phyloP scores from a whole-genome alignment of 2,113 vertebrate genomes.

The Odocoileus hemionus region DNA sequence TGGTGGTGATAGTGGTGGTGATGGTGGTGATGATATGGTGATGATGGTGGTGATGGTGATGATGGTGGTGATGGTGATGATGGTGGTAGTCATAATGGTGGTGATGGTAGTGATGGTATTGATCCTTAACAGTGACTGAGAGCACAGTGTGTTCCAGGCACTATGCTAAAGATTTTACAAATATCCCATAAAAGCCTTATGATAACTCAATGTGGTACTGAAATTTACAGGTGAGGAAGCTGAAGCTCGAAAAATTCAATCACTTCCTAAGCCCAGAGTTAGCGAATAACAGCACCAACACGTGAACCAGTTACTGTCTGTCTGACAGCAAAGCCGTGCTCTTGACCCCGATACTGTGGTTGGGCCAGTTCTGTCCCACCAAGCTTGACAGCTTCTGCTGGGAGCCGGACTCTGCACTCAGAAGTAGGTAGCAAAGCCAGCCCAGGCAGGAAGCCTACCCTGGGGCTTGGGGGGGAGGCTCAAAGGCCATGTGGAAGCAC shows the following conservation, averaged over 20 bases:
- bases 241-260: neutral
- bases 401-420: neutral
- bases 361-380: neutral
- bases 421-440: neutral
- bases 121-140: neutral
- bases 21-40: too few relatives aligned
- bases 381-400: neutral
- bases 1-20: neutral
- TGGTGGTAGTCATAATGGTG: too few relatives aligned
- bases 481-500: neutral
- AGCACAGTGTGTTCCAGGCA: neutral
- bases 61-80: fast-evolving
- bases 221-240: neutral
- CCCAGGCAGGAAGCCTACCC: neutral
- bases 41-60: too few relatives aligned
- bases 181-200: neutral
- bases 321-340: neutral
- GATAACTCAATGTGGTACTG: neutral
- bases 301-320: neutral
- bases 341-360: neutral
- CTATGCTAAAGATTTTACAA: neutral
- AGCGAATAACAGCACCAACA: neutral
- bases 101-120: too few relatives aligned
- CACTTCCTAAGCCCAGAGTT: neutral
- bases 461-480: neutral